phyloP scores from a whole-genome alignment of 2,113 vertebrate genomes.

The Hemicordylus capensis region DNA sequence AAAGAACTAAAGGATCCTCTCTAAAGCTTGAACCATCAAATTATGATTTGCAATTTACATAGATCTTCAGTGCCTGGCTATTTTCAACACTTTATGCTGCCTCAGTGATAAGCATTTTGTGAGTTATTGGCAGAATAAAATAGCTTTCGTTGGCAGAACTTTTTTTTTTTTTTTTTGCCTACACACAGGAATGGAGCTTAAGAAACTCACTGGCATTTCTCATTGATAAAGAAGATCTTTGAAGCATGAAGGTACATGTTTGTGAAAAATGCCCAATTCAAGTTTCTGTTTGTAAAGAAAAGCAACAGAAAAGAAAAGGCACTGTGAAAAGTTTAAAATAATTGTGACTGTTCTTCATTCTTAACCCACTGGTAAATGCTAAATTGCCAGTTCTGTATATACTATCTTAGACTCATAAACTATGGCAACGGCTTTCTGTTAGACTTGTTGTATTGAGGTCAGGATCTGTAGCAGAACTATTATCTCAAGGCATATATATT shows the following conservation, averaged over 20 bases:
- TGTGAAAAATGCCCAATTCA: conserved; percentile 37
- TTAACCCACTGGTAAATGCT: too few species aligned
- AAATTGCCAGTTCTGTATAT: too few species aligned
- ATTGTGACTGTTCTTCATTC: too few species aligned
- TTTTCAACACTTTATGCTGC: conserved; percentile 36
- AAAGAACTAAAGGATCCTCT: background rate
- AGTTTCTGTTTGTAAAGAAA: conserved; percentile 30
- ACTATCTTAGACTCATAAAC: too few species aligned
- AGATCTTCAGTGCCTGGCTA: conserved; percentile 11
- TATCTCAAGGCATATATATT: too few species aligned
- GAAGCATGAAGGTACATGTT: conserved; percentile 33
- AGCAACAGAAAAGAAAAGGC: conserved; percentile 30
- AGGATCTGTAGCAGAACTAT: too few species aligned
- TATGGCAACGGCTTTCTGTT: too few species aligned
- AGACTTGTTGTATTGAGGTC: too few species aligned
- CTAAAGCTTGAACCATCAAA: conserved; percentile 31
- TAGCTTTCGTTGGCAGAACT: conserved; percentile 40
- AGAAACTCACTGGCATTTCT: conserved; percentile 36
- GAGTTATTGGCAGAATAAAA: conserved; percentile 34
- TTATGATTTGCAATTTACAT: conserved; percentile 20
- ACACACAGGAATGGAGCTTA: conserved; percentile 35
- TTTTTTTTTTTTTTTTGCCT: background rate
- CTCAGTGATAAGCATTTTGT: conserved; percentile 34
- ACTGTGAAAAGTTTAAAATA: conserved; percentile 38
- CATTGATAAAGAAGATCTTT: conserved; percentile 20